Evolutionary conservation across 1,140 invertebrate species (phyloP).

Genomic region (Dryas iulia): DNA sequence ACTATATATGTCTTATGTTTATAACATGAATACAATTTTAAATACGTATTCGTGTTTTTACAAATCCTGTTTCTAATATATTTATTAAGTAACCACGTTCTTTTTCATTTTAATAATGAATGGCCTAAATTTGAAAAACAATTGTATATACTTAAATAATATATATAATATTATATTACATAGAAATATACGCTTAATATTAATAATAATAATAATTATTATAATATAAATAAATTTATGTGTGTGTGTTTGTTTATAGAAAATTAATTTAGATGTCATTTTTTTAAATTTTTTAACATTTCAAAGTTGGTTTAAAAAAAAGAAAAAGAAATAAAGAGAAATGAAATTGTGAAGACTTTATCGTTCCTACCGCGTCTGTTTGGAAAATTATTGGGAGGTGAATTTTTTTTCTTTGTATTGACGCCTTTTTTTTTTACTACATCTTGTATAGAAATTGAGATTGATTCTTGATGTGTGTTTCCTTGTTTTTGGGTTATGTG

Average conservation of each 20-base stretch:
- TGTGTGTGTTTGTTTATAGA: too few relatives aligned
- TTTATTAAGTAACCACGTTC: not conserved
- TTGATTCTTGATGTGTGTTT: not conserved
- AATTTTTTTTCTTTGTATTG: not conserved
- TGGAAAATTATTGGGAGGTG: not conserved
- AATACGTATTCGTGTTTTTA: too few relatives aligned
- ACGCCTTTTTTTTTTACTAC: not conserved
- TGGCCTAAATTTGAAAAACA: not conserved
- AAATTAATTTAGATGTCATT: too few relatives aligned
- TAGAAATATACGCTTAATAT: not conserved
- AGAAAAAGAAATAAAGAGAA: constrained; percentile 1
- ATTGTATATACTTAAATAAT: not conserved
- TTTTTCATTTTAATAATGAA: not conserved
- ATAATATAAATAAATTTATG: too few relatives aligned
- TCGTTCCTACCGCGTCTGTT: constrained; percentile 30
- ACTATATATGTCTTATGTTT: too few relatives aligned
- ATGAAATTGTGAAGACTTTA: constrained; percentile 1
- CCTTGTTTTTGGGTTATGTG: not conserved
- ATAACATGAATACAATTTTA: too few relatives aligned
- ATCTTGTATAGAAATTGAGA: not conserved
- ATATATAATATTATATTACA: not conserved
- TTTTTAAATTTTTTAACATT: not conserved
- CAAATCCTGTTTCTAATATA: too few relatives aligned
- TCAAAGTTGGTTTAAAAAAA: constrained; percentile 4
- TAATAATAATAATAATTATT: too few relatives aligned